A percentile compares a stretch with the other conserved stretches of the same genome.
phyloP scores from a whole-genome alignment of 2,888 invertebrate species.

The Eilema sororculum region DNA sequence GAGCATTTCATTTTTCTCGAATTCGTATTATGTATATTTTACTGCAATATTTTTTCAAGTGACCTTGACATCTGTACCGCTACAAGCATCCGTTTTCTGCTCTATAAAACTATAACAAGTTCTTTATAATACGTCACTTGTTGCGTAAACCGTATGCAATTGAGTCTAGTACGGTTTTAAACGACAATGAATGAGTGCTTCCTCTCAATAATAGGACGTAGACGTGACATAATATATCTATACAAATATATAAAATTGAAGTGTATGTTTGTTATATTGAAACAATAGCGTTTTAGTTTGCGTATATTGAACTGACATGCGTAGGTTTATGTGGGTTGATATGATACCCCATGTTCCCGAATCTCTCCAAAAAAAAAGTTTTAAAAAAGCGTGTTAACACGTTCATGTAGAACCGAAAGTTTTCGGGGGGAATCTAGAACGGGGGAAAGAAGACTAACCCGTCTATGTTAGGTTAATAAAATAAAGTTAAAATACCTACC shows the following conservation, averaged over 20 bases:
- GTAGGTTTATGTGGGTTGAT: too few species aligned
- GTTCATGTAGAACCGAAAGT: too few species aligned
- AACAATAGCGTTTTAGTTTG: not conserved
- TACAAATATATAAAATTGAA: not conserved
- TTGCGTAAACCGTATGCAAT: slow-evolving; percentile 44
- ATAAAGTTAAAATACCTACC: too few species aligned
- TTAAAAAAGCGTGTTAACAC: too few species aligned
- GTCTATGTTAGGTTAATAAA: too few species aligned
- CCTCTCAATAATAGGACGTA: slow-evolving; percentile 47
- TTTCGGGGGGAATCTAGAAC: too few species aligned
- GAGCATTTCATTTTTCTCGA: too few species aligned
- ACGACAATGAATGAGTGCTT: slow-evolving; percentile 39
- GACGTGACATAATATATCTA: slow-evolving; percentile 36
- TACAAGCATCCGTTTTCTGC: slow-evolving; percentile 31
- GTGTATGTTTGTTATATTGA: not conserved
- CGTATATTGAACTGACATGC: not conserved
- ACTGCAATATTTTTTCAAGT: not conserved
- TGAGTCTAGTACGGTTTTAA: slow-evolving; percentile 31
- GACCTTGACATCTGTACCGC: not conserved
- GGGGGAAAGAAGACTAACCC: too few species aligned
- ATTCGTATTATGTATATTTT: not conserved
- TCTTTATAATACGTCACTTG: slow-evolving; percentile 23
- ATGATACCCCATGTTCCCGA: too few species aligned
- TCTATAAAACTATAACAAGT: slow-evolving; percentile 36
- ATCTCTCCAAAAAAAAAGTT: too few species aligned